A percentile compares a stretch with the other conserved stretches of the same genome.
Conservation (phyloP, 2,888 invertebrate species). For the Campoplex nolae region DNA sequence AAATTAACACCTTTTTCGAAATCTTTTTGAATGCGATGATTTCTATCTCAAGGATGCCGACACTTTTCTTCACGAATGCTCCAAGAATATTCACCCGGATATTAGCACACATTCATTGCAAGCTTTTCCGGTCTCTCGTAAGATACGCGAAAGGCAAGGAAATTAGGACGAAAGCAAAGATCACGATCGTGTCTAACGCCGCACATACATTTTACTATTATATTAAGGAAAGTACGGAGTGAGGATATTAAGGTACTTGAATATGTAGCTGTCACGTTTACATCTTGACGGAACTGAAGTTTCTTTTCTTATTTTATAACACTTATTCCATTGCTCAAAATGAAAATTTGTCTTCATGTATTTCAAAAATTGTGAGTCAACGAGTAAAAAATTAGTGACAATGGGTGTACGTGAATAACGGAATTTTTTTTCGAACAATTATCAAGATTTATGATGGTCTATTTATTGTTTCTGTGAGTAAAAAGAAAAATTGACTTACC, state of each 20-base stretch:
- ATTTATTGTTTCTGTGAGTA: too few species aligned
- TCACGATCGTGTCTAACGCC: background rate
- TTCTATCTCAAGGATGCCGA: slow-evolving; percentile 16
- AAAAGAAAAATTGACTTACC: too few species aligned
- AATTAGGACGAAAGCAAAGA: slow-evolving; percentile 23
- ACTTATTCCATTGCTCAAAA: background rate
- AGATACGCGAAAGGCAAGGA: background rate
- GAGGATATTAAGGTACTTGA: background rate
- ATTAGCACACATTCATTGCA: slow-evolving; percentile 46
- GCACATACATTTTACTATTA: background rate
- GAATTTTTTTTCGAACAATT: background rate
- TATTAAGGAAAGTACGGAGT: too few species aligned
- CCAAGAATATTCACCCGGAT: slow-evolving; percentile 33
- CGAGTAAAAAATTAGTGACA: background rate
- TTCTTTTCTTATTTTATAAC: background rate
- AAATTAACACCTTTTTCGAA: background rate
- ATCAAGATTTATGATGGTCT: background rate
- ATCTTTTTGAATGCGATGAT: background rate
- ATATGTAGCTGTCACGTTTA: background rate
- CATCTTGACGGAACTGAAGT: background rate
- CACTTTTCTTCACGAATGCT: background rate
- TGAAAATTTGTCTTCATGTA: background rate
- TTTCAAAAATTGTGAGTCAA: background rate
- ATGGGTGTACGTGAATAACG: background rate
- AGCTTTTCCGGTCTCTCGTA: background rate